These are phyloP conservation scores for Melinopterus prodromus DNA, from an alignment of 2,888 invertebrate genomes.

Conservation along the genomic window DNA sequence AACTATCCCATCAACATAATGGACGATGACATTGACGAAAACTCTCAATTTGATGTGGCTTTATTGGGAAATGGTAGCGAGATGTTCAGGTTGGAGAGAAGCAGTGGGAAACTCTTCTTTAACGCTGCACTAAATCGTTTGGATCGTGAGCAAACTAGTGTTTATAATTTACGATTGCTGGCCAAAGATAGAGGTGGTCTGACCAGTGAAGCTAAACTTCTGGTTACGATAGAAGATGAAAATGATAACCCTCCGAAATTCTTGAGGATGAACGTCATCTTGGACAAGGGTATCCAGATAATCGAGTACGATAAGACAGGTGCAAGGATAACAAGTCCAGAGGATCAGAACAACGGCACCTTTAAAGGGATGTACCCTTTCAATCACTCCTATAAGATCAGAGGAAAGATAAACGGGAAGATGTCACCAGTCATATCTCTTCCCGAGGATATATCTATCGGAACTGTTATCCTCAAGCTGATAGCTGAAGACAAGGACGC, in stretches of 20 bases:
- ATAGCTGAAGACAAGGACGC: constrained; percentile 78
- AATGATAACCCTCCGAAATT: constrained; percentile 84
- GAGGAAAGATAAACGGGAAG: constrained; percentile 49
- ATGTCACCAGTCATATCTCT: constrained; percentile 71
- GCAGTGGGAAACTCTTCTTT: constrained; percentile 69
- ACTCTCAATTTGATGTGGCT: constrained; percentile 74
- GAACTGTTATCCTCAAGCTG: constrained; percentile 73
- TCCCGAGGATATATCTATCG: constrained; percentile 77
- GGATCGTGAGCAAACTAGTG: constrained; percentile 76
- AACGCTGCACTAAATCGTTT: constrained; percentile 62
- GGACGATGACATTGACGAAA: constrained; percentile 75
- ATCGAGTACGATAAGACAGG: constrained; percentile 69
- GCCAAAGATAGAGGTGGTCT: constrained; percentile 82
- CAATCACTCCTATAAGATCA: constrained; percentile 50
- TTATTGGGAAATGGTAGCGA: constrained; percentile 80
- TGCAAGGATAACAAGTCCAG: constrained; percentile 61
- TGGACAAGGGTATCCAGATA: constrained; percentile 73
- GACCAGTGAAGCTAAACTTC: constrained; percentile 76
- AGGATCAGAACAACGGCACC: constrained; percentile 51
- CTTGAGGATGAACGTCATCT: constrained; percentile 73
- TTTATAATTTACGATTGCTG: constrained; percentile 74
- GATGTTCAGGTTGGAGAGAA: constrained; percentile 73
- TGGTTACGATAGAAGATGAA: constrained; percentile 76
- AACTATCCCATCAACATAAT: constrained; percentile 73
- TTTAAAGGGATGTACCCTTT: constrained; percentile 44